Percentiles rank a stretch among this genome's conserved stretches.
Conservation (phyloP, 2,113 vertebrate genomes). For the Centropus unirufus region DNA sequence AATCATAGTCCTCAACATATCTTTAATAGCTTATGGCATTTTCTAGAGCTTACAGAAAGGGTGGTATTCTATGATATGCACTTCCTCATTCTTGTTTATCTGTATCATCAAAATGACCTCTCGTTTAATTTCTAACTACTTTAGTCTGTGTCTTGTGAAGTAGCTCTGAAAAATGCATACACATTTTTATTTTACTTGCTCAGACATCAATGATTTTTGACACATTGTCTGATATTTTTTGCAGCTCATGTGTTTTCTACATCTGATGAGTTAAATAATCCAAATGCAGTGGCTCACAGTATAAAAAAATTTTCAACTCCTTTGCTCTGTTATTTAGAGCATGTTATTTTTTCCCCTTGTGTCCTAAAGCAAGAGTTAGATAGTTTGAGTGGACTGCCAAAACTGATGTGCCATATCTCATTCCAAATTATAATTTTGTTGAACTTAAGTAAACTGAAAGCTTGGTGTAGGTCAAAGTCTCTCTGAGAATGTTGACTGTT, state of each 20-base stretch:
- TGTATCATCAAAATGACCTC: neutral
- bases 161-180: neutral
- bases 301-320: neutral
- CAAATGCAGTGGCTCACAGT: neutral
- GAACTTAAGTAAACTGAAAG: neutral
- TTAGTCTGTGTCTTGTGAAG: neutral
- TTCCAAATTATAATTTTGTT: neutral
- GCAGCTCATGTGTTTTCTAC: neutral
- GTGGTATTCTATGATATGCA: neutral
- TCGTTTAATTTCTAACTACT: neutral
- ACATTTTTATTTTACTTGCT: neutral
- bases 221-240: neutral
- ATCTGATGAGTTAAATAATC: neutral
- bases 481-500: neutral
- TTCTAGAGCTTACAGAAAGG: neutral
- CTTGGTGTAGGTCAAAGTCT: neutral
- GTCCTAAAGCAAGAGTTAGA: neutral
- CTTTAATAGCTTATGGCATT: neutral
- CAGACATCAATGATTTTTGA: neutral
- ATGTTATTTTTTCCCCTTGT: neutral
- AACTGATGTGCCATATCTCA: neutral
- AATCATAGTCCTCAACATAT: neutral
- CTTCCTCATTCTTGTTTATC: neutral
- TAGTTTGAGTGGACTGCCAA: neutral
- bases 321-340: neutral